Base-by-base conservation (phyloP, 2,888 invertebrate species). In the Punctoribates punctum region DNA sequence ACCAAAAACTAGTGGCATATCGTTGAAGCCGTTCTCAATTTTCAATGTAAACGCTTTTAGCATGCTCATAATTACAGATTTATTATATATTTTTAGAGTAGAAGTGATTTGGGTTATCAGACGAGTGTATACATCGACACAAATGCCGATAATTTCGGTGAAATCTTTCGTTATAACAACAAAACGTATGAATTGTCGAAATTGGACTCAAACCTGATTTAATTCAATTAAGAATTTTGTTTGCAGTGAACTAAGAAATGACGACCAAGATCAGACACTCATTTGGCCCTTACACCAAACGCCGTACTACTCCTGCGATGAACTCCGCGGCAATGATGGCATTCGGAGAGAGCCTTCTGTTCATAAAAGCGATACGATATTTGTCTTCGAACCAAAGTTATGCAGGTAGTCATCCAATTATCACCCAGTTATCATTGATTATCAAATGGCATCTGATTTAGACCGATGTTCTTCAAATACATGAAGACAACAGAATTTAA, bases 251-350 rank as follows among this genome's bases (percentile, higher is more conserved):
- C n/a, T n/a, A n/a, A n/a, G 34, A 34, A 34, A 34, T 34, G 8
- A 34, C 8, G 34, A 34, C 34, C 3, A 8, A 34, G 8, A 34
- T 5, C 5, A 5, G 8, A 29, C 34, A 5, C 34, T 34, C 3
- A 42, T 67, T 67, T 67, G 65, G 65, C 38, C 65, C 29, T 9
- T 4, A 8, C 17, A 72, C 38, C 11, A 38, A 5, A 25, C 5
- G 1, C 23, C 9, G 5, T 1, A 6, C 1, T 1, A 67, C 1
- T 9, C 15, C 1, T 77, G 77, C 29, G 67, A 65, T 76, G 46
- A n/a, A 9, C n/a, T 77, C 4, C 23, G 11, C 25, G 77, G 77
- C 6, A 77, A 75, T 0, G 77, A 77, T 23, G 77, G 38, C 2
- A 57, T 46, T 2, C 1, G 27, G 25, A 76, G 72, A 25, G 54